Base-by-base conservation (phyloP, 1,140 invertebrate genomes). In the Drosophila dunni region DNA sequence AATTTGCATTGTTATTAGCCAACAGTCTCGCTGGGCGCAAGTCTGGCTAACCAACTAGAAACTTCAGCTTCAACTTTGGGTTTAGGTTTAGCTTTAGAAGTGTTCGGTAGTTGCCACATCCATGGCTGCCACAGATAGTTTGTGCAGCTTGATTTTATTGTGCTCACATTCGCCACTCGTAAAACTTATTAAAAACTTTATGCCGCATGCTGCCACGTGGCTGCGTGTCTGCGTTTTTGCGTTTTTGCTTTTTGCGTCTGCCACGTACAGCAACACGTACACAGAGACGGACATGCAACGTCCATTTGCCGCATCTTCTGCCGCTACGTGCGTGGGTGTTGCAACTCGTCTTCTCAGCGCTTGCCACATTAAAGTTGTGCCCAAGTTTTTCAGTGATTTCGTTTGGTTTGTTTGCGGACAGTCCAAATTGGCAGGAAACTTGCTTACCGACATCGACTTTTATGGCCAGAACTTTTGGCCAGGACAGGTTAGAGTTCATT, bases 1-100 rank as follows among this genome's bases (percentile, higher is more conserved):
- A 91, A 91, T 91, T 91, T 91, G 90, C 90, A 91, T 91, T 89
- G 81, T 91, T 91, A 91, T 91, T 86, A 81, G 79, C 80, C 75
- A 69, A 57, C 70, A 80, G 24, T 51, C 34, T 74, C 63, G 58
- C 60, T 67, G 70, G 66, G 62, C 75, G 36, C 29, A 10, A 40
- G 53, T 40, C 54, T 45, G 46, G 45, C 65, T 56, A 60, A 54
- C 57, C 73, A 64, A 71, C 71, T 68, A 40, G 50, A 6, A 61
- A 42, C 45, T 57, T 11, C 36, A 33, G 17, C 66, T 67, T 36
- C 56, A 65, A 42, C 60, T 42, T 73, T 33, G 63, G 68, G 33
- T 72, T 20, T 29, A 29, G 17, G 53, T 48, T 15, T 29, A 36
- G 15, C 51, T 58, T 29, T 29, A 29, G 24, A 29, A 29, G 24